These are phyloP conservation scores for Dendroctonus ponderosae DNA, from an alignment of 1,140 invertebrate genomes.

Conservation along the genomic window DNA sequence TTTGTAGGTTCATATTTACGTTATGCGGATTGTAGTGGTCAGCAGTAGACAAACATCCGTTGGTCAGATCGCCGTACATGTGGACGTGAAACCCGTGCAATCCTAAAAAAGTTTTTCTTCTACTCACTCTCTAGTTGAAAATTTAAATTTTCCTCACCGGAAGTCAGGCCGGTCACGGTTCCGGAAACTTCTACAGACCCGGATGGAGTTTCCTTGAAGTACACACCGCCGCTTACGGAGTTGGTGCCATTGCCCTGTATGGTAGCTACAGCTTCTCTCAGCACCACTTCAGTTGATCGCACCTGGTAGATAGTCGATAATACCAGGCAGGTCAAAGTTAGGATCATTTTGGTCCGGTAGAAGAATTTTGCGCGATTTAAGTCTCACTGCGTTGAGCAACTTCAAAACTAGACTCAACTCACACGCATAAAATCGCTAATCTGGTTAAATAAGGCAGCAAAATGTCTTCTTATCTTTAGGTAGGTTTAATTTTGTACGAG, in stretches of 20 bases:
- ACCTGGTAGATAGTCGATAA: neutral
- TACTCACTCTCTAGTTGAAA: neutral
- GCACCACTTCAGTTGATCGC: neutral
- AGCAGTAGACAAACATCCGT: constrained; percentile 70
- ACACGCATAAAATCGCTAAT: too few relatives aligned
- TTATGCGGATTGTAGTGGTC: constrained; percentile 75
- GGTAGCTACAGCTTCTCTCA: constrained; percentile 13
- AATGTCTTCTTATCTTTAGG: too few relatives aligned
- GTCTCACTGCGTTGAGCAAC: too few relatives aligned
- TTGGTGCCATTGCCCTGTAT: constrained; percentile 8
- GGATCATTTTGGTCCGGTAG: too few relatives aligned
- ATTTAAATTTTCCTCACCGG: constrained; percentile 29
- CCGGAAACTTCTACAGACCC: constrained; percentile 65
- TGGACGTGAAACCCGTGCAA: constrained; percentile 90
- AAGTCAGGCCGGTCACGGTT: constrained; percentile 66
- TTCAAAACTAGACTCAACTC: too few relatives aligned
- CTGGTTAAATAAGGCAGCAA: too few relatives aligned
- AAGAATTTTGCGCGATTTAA: too few relatives aligned
- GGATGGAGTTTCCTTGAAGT: constrained; percentile 58
- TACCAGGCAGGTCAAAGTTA: too few relatives aligned
- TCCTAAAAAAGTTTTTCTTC: constrained; percentile 36
- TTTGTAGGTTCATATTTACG: constrained; percentile 26
- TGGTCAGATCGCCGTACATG: constrained; percentile 76
- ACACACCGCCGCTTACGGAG: constrained; percentile 59
- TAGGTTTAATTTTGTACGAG: too few relatives aligned